Evolutionary conservation across 2,888 invertebrate genomes (phyloP).

Genomic region (Tetanocera ferruginea): DNA sequence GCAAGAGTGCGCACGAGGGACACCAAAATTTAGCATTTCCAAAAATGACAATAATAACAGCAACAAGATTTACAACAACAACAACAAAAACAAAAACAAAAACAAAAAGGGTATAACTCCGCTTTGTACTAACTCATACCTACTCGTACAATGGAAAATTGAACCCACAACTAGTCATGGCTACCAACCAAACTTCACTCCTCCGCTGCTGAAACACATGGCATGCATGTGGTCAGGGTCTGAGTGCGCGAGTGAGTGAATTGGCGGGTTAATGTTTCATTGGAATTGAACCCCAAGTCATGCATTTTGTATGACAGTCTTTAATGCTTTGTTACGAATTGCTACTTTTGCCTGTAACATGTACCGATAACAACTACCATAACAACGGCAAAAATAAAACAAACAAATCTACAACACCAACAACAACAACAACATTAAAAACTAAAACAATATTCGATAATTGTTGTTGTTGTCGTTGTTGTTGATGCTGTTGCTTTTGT

Average conservation of each 20-base stretch:
- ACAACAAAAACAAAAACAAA: neutral
- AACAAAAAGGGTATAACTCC: neutral
- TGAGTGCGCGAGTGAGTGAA: too few relatives aligned
- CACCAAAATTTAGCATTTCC: neutral
- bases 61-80: neutral
- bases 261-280: too few relatives aligned
- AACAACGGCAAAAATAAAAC: neutral
- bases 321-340: constrained; percentile 4
- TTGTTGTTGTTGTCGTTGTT: neutral
- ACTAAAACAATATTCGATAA: neutral
- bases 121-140: neutral
- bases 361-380: neutral
- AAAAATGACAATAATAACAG: neutral
- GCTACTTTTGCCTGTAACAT: neutral
- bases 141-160: too few relatives aligned
- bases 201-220: neutral
- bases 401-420: too few relatives aligned
- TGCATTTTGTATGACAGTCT: constrained; percentile 8
- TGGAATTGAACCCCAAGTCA: neutral
- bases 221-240: neutral
- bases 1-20: constrained; percentile 17
- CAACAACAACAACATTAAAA: too few relatives aligned
- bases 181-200: neutral
- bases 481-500: neutral
- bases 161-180: too few relatives aligned